A percentile compares a stretch with the other conserved stretches of the same genome.
Evolutionary conservation across 2,797 vertebrate genomes (phyloP).

Genomic region (Hemibagrus guttatus): DNA sequence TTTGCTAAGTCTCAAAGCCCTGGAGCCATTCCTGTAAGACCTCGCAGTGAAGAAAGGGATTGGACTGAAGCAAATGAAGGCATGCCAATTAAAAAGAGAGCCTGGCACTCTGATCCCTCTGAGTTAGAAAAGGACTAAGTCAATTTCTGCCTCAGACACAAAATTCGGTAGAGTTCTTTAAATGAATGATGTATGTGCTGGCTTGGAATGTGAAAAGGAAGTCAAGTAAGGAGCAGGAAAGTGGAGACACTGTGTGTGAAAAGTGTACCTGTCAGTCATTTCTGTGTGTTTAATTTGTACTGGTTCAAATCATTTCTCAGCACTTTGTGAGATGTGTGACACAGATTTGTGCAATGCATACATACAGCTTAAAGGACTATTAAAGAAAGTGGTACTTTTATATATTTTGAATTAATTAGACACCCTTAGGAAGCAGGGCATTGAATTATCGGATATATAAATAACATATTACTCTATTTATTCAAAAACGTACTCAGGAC

Average conservation of each 20-base stretch:
- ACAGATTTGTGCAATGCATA: not conserved
- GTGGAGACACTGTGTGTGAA: not conserved
- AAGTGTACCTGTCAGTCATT: not conserved
- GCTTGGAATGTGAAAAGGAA: not conserved
- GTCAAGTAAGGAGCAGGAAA: not conserved
- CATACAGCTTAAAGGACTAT: not conserved
- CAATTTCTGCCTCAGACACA: not conserved
- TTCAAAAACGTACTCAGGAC: not conserved
- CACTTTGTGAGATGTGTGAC: not conserved
- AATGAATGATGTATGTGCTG: not conserved
- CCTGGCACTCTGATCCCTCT: slow-evolving; percentile 73
- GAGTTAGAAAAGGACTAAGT: slow-evolving; percentile 55
- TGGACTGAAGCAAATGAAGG: slow-evolving; percentile 53
- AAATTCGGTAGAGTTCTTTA: not conserved
- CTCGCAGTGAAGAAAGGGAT: slow-evolving; percentile 69
- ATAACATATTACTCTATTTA: not conserved
- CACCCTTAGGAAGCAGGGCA: not conserved
- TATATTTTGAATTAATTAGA: not conserved
- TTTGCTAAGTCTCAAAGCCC: slow-evolving; percentile 47
- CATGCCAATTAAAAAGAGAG: slow-evolving; percentile 74
- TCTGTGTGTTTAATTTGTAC: not conserved
- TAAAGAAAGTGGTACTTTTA: not conserved
- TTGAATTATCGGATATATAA: not conserved
- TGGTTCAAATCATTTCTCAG: not conserved
- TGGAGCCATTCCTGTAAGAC: slow-evolving; percentile 55